Conservation (phyloP, 2,113 vertebrate species). For the Oenanthe melanoleuca region DNA sequence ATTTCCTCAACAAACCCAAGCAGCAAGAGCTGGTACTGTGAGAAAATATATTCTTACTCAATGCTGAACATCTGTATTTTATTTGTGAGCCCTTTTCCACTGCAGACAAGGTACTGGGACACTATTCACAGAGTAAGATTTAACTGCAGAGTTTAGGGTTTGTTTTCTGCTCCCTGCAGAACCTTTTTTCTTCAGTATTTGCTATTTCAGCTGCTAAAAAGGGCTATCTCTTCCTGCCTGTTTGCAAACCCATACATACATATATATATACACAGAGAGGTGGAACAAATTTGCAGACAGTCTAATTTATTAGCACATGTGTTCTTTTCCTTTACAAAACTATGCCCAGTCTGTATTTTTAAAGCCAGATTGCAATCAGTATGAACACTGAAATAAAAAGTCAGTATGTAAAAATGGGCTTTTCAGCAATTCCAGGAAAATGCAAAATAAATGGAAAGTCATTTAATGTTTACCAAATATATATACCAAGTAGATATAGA, state of each 20-base stretch:
- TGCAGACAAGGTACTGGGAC: not conserved
- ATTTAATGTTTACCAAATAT: not conserved
- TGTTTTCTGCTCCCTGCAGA: not conserved
- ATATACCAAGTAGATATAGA: not conserved
- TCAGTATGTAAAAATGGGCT: not conserved
- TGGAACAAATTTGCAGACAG: not conserved
- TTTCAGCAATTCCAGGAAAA: not conserved
- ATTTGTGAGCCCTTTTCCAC: not conserved
- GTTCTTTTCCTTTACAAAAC: not conserved
- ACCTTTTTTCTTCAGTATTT: not conserved
- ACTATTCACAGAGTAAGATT: not conserved
- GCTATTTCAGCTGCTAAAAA: not conserved
- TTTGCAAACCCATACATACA: not conserved
- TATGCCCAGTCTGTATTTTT: not conserved
- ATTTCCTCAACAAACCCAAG: not conserved
- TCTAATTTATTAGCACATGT: not conserved
- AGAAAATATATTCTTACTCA: not conserved
- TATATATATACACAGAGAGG: not conserved
- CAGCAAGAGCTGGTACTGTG: accelerated
- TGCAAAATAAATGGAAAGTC: conserved; percentile 8
- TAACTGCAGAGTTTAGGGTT: not conserved
- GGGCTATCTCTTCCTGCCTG: not conserved
- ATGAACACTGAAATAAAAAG: not conserved
- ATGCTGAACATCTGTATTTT: not conserved
- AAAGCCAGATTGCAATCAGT: not conserved